These are phyloP conservation scores for Ochropleura plecta DNA, from an alignment of 2,888 invertebrate species.

Conservation along the genomic window DNA sequence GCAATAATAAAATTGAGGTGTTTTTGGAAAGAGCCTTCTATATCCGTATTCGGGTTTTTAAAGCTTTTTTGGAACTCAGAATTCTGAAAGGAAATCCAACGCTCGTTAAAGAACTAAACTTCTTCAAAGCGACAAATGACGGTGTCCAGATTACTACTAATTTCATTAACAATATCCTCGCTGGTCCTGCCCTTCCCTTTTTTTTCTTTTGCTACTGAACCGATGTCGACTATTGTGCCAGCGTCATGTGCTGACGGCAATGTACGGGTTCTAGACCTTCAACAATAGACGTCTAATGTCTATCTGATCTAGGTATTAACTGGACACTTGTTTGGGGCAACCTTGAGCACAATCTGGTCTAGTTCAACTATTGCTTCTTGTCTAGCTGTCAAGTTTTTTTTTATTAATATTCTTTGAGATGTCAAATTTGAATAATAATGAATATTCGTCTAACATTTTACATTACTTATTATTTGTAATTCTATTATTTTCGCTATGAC, in stretches of 20 bases:
- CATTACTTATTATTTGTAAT: neutral
- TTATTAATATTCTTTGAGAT: neutral
- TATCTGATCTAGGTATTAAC: conserved; percentile 23
- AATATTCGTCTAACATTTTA: neutral
- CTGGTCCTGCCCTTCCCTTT: too few species aligned
- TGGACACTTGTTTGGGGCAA: conserved; percentile 32
- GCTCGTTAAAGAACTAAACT: neutral
- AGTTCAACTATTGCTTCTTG: conserved; percentile 25
- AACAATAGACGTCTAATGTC: conserved; percentile 4
- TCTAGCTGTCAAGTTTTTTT: neutral
- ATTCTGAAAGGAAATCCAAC: neutral
- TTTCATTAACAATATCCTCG: neutral
- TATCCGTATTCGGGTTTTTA: neutral
- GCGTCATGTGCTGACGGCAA: too few species aligned
- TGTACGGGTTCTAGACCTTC: neutral
- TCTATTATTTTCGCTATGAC: neutral
- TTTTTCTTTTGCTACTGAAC: too few species aligned
- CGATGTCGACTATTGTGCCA: too few species aligned
- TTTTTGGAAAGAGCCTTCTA: conserved; percentile 12
- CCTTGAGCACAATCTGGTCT: conserved; percentile 39
- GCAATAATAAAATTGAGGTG: conserved; percentile 42
- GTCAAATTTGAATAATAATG: neutral
- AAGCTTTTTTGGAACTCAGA: neutral
- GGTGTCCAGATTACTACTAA: too few species aligned
- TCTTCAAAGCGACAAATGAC: neutral